Conservation (phyloP, 2,888 invertebrate genomes). For the Platycheirus albimanus region DNA sequence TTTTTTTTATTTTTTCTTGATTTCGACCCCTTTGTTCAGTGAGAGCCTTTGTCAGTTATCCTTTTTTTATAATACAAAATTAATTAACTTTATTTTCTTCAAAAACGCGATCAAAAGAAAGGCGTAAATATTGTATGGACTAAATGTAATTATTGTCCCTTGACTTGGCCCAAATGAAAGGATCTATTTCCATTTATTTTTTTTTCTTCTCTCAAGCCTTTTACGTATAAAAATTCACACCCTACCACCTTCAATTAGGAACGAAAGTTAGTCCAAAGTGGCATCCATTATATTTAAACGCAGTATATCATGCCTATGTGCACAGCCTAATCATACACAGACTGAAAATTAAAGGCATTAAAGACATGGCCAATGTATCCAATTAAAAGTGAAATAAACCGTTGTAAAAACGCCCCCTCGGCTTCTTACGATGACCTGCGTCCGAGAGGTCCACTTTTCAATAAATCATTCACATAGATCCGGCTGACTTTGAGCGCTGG, state of each 20-base stretch:
- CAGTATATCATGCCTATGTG: constrained; percentile 28
- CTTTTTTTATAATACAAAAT: constrained; percentile 19
- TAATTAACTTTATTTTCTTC: constrained; percentile 61
- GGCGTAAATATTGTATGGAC: constrained; percentile 30
- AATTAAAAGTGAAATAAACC: too few species aligned
- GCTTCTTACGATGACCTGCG: too few species aligned
- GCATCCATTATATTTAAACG: constrained; percentile 34
- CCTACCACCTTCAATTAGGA: too few species aligned
- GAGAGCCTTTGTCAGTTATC: constrained; percentile 21
- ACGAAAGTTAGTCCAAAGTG: constrained; percentile 44
- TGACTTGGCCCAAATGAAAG: constrained; percentile 23
- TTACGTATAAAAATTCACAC: neutral
- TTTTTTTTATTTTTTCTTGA: constrained; percentile 29
- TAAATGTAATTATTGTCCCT: constrained; percentile 56
- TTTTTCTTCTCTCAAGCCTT: neutral
- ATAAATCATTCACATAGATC: too few species aligned
- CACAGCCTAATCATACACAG: constrained; percentile 15
- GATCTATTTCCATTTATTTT: neutral
- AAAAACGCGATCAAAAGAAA: constrained; percentile 45
- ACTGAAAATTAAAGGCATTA: constrained; percentile 42
- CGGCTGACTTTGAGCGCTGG: too few species aligned
- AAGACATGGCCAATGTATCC: too few species aligned
- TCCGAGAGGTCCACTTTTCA: too few species aligned
- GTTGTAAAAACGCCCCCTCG: too few species aligned
- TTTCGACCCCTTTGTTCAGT: constrained; percentile 4